Base-by-base conservation (phyloP, 2,113 vertebrate species). In the Melierax canorus region DNA sequence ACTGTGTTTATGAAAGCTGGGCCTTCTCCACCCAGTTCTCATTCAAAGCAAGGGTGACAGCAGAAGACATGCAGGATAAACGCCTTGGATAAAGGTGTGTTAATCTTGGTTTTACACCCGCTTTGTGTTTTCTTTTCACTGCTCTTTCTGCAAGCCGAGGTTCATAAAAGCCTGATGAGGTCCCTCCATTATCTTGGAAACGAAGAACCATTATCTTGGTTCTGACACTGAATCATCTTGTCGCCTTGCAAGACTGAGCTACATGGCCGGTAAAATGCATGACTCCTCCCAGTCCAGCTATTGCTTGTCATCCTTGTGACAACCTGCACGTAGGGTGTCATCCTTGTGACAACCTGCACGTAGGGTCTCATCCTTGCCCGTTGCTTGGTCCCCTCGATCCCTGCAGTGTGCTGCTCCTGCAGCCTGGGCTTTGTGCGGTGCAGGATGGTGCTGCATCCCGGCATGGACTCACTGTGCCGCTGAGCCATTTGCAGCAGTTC, bases 391-490 rank as follows among this genome's bases (percentile, higher is more conserved):
- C 27, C 34, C 20, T 50, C 0, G 8, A 20, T 63, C 41, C 46
- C 56, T 2, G 9, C 41, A 46, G 55, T 6, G 1, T 4, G 6
- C 29, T 24, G 23, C 41, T 63, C 21, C 60, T 39, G 50, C 62
- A 89, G 55, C 60, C 60, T 4, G 53, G 67, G 50, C 50, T 81
- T 72, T 32, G 63, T 69, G 50, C 0, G 2, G 24, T 68, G 41
- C 75, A 46, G 86, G 43, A 23, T 1, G 2, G 51, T 1, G 3
- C 63, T 76, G 68, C 69, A 30, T 8, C 38, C 39, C 1, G 0
- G 3, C 19, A 19, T 0, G 4, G 12, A 16, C 51, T 50, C 0
- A 0, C 36, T 50, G 32, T 62, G 41, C 46, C 41, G 26, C 53
- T 12, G 38, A 58, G 30, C 26, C 74, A 23, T 80, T 71, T 71